A percentile compares a stretch with the other conserved stretches of the same genome.
phyloP scores from a whole-genome alignment of 2,888 invertebrate genomes.

The Parapristionchus giblindavisi region DNA sequence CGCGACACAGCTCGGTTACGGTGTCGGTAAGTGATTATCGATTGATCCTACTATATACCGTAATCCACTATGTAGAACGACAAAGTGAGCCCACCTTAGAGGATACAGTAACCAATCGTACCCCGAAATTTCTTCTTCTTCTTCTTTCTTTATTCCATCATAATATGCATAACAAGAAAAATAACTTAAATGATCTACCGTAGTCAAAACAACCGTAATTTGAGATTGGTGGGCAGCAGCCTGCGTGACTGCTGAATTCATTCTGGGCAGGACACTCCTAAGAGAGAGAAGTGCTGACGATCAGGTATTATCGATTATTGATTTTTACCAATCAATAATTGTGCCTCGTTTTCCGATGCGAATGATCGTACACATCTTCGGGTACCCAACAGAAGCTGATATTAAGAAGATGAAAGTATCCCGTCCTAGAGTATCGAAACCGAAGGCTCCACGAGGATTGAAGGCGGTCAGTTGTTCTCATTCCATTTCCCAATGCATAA shows the following conservation, averaged over 20 bases:
- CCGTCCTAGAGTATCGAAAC: constrained; percentile 48
- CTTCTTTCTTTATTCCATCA: no score
- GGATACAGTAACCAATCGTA: neutral
- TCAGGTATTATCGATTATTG: constrained; percentile 44
- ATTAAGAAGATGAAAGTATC: constrained; percentile 53
- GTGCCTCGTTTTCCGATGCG: constrained; percentile 9
- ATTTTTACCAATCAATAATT: neutral
- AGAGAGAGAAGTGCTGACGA: constrained; percentile 50
- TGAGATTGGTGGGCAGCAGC: constrained; percentile 62
- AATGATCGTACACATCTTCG: constrained; percentile 54
- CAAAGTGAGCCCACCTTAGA: neutral
- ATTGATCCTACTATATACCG: no score
- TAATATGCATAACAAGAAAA: no score
- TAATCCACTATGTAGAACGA: no score
- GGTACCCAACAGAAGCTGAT: constrained; percentile 59
- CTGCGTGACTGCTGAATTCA: constrained; percentile 58
- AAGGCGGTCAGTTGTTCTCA: constrained; percentile 3
- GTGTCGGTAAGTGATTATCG: constrained; percentile 22
- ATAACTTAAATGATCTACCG: neutral
- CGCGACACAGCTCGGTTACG: constrained; percentile 48
- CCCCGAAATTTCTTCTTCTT: neutral
- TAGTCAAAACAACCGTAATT: no score
- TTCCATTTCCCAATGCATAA: neutral
- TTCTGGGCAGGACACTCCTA: constrained; percentile 46
- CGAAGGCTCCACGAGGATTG: constrained; percentile 5